A percentile compares a stretch with the other conserved stretches of the same genome.
These are phyloP conservation scores for Pandemis heparana DNA, from an alignment of 2,888 invertebrate genomes.

Conservation along the genomic window DNA sequence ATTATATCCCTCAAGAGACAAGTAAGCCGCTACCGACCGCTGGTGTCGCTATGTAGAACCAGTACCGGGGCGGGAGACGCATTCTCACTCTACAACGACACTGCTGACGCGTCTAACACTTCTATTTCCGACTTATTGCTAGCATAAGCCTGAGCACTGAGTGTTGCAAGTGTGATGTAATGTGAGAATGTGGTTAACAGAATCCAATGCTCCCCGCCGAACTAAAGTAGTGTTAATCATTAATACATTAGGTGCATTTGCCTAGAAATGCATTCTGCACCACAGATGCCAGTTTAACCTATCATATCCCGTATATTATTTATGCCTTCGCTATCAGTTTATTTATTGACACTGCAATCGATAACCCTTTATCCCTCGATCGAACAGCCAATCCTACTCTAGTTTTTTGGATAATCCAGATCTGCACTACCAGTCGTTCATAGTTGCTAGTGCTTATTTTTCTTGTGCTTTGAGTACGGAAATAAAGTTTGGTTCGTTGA, in stretches of 20 bases:
- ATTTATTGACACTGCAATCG: conserved; percentile 57
- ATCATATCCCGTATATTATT: conserved; percentile 48
- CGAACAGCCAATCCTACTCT: conserved; percentile 42
- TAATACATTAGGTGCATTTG: conserved; percentile 51
- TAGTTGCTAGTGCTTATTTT: conserved; percentile 42
- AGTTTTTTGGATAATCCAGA: conserved; percentile 83
- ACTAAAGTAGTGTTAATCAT: conserved; percentile 42
- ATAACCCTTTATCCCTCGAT: conserved; percentile 41
- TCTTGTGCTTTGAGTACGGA: conserved; percentile 34
- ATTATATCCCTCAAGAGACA: conserved; percentile 97
- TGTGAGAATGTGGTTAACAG: conserved; percentile 71
- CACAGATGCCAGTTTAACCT: conserved; percentile 36
- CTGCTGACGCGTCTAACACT: conserved; percentile 21
- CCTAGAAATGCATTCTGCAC: conserved; percentile 79
- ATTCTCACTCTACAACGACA: conserved; percentile 72
- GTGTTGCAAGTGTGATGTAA: conserved; percentile 61
- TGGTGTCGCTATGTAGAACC: conserved; percentile 60
- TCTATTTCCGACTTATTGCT: conserved; percentile 28
- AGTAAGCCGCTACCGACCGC: conserved; percentile 89
- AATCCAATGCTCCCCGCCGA: conserved; percentile 52
- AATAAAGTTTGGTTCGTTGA: conserved; percentile 27
- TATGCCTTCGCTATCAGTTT: conserved; percentile 49
- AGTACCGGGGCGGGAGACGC: conserved; percentile 59
- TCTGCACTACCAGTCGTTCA: conserved; percentile 64
- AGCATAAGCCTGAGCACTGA: conserved; percentile 52